These are phyloP conservation scores for Equus quagga DNA, from an alignment of 2,113 vertebrate genomes.

Conservation along the genomic window DNA sequence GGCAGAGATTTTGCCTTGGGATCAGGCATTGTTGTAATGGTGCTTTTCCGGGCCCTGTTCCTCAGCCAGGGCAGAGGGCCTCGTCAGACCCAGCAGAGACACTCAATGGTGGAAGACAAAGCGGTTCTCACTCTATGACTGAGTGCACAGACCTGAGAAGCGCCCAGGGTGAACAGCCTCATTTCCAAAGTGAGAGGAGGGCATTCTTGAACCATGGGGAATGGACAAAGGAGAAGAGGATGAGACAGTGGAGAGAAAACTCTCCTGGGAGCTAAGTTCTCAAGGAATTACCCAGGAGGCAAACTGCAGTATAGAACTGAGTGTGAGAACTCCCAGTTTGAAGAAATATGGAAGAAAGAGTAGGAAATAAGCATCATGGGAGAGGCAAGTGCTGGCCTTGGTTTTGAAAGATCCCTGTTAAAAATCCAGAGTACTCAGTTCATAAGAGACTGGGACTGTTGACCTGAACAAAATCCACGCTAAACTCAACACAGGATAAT, in stretches of 20 bases:
- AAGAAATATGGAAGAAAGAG: neutral
- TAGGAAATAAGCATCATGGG: neutral
- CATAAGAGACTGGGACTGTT: neutral
- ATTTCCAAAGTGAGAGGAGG: neutral
- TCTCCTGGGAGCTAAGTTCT: fast-evolving
- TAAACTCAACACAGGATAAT: neutral
- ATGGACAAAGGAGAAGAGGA: neutral
- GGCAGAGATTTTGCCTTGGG: fast-evolving
- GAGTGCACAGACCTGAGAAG: neutral
- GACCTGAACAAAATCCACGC: neutral
- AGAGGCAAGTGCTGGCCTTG: fast-evolving
- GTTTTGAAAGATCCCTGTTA: neutral
- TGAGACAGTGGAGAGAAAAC: neutral
- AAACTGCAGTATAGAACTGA: neutral
- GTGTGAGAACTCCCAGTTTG: neutral
- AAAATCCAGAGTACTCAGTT: too few species aligned
- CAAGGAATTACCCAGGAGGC: neutral
- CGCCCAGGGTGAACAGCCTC: neutral
- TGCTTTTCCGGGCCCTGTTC: neutral
- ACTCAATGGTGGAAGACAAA: neutral
- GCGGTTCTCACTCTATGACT: too few species aligned
- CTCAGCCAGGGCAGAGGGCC: neutral
- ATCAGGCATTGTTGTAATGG: too few species aligned
- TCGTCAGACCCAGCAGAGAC: neutral
- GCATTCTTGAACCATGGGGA: neutral